phyloP scores from a whole-genome alignment of 2,797 vertebrate species.

The Anabas testudineus region DNA sequence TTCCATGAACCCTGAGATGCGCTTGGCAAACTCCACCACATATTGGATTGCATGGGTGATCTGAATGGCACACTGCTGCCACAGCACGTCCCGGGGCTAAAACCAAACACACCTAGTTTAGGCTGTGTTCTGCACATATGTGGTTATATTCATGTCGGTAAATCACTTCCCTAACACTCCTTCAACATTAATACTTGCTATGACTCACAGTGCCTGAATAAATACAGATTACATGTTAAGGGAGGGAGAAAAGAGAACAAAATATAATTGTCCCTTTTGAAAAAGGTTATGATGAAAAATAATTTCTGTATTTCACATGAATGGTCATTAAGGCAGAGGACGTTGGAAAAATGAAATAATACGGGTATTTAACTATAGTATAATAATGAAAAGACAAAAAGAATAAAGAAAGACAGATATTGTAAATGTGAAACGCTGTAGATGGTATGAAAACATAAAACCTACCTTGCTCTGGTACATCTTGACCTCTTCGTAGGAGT shows the following conservation, averaged over 20 bases:
- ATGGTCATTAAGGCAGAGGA: conserved; percentile 64
- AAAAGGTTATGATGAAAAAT: conserved; percentile 31
- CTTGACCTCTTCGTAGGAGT: conserved; percentile 98
- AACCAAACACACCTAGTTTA: conserved; percentile 57
- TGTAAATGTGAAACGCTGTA: background rate
- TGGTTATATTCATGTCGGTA: background rate
- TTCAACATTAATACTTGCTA: background rate
- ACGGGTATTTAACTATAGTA: too few species aligned
- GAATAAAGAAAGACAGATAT: background rate
- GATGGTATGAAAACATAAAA: conserved; percentile 10
- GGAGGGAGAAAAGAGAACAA: background rate
- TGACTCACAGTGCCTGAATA: background rate
- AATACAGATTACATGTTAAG: background rate
- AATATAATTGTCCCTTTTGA: conserved; percentile 5
- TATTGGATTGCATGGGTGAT: conserved; percentile 99
- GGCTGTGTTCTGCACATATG: background rate
- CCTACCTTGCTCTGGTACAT: conserved; percentile 98
- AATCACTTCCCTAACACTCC: background rate
- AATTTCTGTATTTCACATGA: conserved; percentile 54
- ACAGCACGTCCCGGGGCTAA: conserved; percentile 95
- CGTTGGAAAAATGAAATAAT: conserved; percentile 17
- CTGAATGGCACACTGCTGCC: conserved; percentile 99
- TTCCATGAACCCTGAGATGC: conserved; percentile 99
- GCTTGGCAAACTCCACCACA: conserved; percentile 98
- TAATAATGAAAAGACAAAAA: background rate